Evolutionary conservation across 2,888 invertebrate species (phyloP), one percentile per base, ranked within the genome.

Genomic region (Hymenopus coronatus): DNA sequence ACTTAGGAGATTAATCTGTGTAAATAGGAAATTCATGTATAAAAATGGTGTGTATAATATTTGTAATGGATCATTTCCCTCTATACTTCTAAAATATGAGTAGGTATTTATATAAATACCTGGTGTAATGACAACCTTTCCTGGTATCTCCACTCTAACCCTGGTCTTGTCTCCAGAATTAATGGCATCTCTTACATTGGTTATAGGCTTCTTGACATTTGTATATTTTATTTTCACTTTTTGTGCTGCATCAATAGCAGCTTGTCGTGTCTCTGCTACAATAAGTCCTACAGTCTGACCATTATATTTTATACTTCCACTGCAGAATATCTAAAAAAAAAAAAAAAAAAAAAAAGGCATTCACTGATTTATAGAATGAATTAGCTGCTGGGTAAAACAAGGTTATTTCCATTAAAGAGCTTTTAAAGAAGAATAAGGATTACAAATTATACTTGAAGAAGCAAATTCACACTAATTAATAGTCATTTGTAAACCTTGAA

Each of bases 231-330:
- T 93, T 91, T 94, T 94, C 0, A 96, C 95, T 84, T 95, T 92
- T 30, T 93, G 93, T 0, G 95, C 95, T 0, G 96, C 96, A 89
- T 93, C 92, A 90, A 95, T 94, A 0, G 96, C 96, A 28, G 95
- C 91, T 0, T 93, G 93, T 40, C 95, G 94, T 2, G 94, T 94
- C 15, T 93, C 94, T 0, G 97, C 98, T 0, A 96, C 95, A 9
- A 98, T 94, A 1, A 98, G 92, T 0, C 96, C 98, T 7, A 97
- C 92, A 0, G 97, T 96, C 91, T 98, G 98, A 0, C 96, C 96
- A 90, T 96, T 95, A 92, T 95, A 97, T 25, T 93, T 92, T 0
- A 97, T 94, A 33, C 93, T 92, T 27, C 94, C 94, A 90, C 93
- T 93, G 88, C 94, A 94, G 88, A 95, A 93, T 25, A 95, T 30